phyloP scores from a whole-genome alignment of 2,797 vertebrate genomes.

The Cacajao melanocephalus region DNA sequence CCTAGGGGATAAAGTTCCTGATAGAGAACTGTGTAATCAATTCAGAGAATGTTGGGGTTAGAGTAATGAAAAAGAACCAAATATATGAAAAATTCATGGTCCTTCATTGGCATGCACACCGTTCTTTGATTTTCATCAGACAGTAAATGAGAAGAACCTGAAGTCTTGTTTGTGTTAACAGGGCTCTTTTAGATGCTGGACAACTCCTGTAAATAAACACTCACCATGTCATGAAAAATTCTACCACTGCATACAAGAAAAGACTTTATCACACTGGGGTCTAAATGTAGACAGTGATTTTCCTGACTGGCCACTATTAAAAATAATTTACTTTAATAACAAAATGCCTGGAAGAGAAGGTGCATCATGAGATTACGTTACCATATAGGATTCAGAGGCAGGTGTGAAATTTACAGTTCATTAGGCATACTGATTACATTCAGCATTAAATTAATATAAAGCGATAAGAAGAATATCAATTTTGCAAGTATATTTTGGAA shows the following conservation, averaged over 20 bases:
- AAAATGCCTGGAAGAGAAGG: slow-evolving; percentile 57
- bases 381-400: slow-evolving; percentile 55
- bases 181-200: slow-evolving; percentile 68
- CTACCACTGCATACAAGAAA: slow-evolving; percentile 58
- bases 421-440: slow-evolving; percentile 80
- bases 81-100: slow-evolving; percentile 73
- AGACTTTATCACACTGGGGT: slow-evolving; percentile 33
- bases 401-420: slow-evolving; percentile 73
- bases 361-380: slow-evolving; percentile 54
- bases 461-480: slow-evolving; percentile 55
- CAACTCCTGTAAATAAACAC: slow-evolving; percentile 74
- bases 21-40: slow-evolving; percentile 42
- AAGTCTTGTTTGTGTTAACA: slow-evolving; percentile 66
- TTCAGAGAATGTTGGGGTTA: slow-evolving; percentile 49
- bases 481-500: slow-evolving; percentile 67
- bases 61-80: slow-evolving; percentile 43
- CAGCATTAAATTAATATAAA: slow-evolving; percentile 63
- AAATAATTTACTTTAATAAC: slow-evolving; percentile 74
- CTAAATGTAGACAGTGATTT: slow-evolving; percentile 73
- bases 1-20: slow-evolving; percentile 24
- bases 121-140: slow-evolving; percentile 70
- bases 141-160: slow-evolving; percentile 72
- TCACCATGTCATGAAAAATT: slow-evolving; percentile 76
- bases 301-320: slow-evolving; percentile 69
- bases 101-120: slow-evolving; percentile 69